Base-by-base conservation (phyloP, 1,140 invertebrate species). In the Drosophila truncata region DNA sequence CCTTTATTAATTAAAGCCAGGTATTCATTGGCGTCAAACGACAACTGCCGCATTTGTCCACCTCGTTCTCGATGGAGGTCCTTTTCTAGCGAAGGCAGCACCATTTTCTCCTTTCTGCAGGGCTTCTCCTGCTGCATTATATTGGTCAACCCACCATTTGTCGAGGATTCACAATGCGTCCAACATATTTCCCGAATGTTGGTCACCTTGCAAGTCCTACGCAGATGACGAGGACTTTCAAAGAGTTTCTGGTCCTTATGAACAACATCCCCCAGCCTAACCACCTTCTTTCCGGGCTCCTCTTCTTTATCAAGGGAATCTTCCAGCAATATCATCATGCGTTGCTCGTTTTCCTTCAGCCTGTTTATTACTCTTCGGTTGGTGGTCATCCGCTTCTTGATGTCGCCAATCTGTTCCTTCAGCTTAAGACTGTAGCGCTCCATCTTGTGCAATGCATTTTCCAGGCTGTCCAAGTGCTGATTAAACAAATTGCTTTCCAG, bases 391-490 rank as follows among this genome's bases (percentile, higher is more conserved):
- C 80, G 6, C 2, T 29, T 41, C 7, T 73, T 81, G 0, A 80
- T 14, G n/a, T 65, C 46, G 1, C 31, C 20, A 4, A 84, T 50
- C 3, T 78, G 59, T 1, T 8, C 29, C 5, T 25, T 20, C 6
- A 85, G 49, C 39, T 20, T 31, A 9, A 50, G n/a, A 20, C 69
- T 71, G 10, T 74, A 84, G 3, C 37, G 16, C 23, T 75, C 47
- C 16, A 79, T 61, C 41, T 18, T 73, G n/a, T 50, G 25, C 18
- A 85, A 20, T 35, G 67, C 35, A 9, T 29, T 31, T 23, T 80
- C 65, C 47, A 71, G 23, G 16, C 14, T 52, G 10, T 44, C 23
- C 39, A 83, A 16, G 7, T 84, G 58, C 5, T 46, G 61, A 9
- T 54, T 27, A 41, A 80, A 79, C 3, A 25, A 8, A 13, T 18